Percentiles rank a stretch among this genome's conserved stretches.
phyloP scores from a whole-genome alignment of 2,113 vertebrate genomes.

The Microtus montanus region DNA sequence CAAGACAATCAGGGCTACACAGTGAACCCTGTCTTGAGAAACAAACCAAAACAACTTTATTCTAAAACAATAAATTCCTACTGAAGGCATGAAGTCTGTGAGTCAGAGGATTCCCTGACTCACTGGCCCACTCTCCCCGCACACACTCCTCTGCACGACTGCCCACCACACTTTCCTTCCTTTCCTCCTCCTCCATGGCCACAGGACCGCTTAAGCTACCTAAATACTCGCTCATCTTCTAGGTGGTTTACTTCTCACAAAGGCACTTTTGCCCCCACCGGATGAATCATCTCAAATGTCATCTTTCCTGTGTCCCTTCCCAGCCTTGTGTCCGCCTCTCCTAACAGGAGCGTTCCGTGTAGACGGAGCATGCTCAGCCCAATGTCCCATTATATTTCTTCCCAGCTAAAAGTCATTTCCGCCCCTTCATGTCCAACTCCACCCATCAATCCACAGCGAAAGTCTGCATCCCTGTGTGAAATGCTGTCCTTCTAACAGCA shows the following conservation, averaged over 20 bases:
- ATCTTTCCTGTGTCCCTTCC: background rate
- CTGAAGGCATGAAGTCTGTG: background rate
- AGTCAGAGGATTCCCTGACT: background rate
- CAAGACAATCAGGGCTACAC: too few relatives aligned
- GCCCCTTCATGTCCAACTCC: too few relatives aligned
- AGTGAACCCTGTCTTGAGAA: too few relatives aligned
- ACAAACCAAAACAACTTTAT: too few relatives aligned
- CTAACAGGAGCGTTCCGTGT: background rate
- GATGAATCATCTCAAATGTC: background rate
- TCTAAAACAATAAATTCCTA: background rate
- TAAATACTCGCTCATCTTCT: background rate
- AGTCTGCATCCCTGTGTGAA: background rate
- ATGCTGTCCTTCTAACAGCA: background rate
- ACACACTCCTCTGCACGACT: background rate
- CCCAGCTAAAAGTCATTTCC: background rate
- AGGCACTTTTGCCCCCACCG: too few relatives aligned
- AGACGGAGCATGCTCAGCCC: background rate
- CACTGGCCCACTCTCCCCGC: background rate
- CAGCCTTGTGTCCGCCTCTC: background rate
- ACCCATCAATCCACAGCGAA: background rate
- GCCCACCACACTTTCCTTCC: too few relatives aligned
- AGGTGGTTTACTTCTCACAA: background rate
- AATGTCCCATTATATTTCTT: background rate
- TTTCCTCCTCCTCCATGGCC: background rate
- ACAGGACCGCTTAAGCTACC: background rate